Conservation (phyloP, 2,797 vertebrate genomes). For the Chaetodon trifasciatus region DNA sequence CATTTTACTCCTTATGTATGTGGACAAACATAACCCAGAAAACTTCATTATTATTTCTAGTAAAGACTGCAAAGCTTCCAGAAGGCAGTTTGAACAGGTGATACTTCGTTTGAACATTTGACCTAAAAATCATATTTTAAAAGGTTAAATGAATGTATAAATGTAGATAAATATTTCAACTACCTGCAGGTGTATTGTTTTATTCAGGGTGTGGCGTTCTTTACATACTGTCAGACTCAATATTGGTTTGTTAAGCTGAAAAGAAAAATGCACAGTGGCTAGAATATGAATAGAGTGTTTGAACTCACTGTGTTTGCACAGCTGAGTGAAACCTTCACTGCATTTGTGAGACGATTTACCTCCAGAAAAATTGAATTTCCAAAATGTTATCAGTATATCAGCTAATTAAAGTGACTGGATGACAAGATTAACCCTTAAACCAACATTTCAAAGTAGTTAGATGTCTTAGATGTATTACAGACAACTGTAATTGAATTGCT, state of each 20-base stretch:
- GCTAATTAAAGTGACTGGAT: background rate
- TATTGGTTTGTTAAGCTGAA: background rate
- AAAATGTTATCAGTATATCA: background rate
- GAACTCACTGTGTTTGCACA: constrained; percentile 17
- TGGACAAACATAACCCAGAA: background rate
- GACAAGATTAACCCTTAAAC: background rate
- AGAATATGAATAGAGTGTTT: constrained; percentile 7
- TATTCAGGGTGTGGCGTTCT: constrained; percentile 23
- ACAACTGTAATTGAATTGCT: background rate
- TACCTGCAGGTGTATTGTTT: constrained; percentile 4
- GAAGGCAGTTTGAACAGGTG: too few species aligned
- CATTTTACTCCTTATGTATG: background rate
- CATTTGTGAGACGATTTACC: background rate
- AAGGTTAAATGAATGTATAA: background rate
- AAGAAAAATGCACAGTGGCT: background rate
- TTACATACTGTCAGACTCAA: background rate
- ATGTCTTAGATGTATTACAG: too few species aligned
- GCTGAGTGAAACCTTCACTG: constrained; percentile 14
- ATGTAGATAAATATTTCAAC: background rate
- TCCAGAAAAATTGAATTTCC: background rate
- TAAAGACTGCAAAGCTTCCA: too few species aligned
- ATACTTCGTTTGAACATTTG: too few species aligned
- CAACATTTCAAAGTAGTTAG: background rate
- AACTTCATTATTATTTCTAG: background rate
- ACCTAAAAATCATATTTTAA: background rate